Conservation (phyloP, 1,140 invertebrate species). For the Sipha flava region DNA sequence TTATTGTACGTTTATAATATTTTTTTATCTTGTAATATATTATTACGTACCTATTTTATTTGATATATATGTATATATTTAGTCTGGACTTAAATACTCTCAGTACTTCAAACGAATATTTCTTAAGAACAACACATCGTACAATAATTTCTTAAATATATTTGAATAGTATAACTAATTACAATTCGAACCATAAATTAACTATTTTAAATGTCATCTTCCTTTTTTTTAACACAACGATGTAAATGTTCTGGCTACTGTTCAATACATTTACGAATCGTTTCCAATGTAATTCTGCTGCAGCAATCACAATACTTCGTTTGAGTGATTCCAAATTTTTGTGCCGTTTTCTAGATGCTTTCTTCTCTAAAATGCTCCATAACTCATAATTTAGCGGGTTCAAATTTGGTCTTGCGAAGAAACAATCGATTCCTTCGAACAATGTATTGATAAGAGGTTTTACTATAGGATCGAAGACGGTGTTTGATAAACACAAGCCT, state of each 20-base stretch:
- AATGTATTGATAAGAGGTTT: not conserved
- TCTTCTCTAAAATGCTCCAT: constrained; percentile 2
- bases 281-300: not conserved
- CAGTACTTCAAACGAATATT: not conserved
- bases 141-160: not conserved
- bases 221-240: not conserved
- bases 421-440: not conserved
- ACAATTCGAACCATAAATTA: not conserved
- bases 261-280: not conserved
- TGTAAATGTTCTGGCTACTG: not conserved
- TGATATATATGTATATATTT: no score
- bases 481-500: not conserved
- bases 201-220: not conserved
- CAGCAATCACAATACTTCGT: not conserved
- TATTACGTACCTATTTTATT: no score
- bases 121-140: not conserved
- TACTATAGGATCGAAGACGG: not conserved
- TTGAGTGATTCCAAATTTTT: constrained; percentile 1
- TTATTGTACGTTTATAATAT: no score
- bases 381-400: constrained; percentile 23
- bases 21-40: no score
- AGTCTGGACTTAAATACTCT: not conserved
- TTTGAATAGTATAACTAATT: no score
- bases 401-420: constrained; percentile 9
- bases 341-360: constrained; percentile 32